Evolutionary conservation across 2,797 vertebrate species (phyloP).

Genomic region (Microctenopoma steveboyesi): DNA sequence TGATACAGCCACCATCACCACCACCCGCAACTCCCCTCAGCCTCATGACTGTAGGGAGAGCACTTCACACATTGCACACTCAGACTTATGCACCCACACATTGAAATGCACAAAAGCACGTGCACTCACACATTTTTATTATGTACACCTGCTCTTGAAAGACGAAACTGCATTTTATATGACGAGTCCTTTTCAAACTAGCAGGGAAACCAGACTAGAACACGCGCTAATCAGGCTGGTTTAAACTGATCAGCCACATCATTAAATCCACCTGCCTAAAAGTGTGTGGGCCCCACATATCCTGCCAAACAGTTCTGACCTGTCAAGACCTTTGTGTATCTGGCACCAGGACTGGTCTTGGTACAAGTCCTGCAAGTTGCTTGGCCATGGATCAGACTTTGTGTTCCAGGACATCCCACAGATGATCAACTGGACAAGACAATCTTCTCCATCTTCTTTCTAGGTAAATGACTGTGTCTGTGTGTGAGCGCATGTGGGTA

Average conservation of each 20-base stretch:
- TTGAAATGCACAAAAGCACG: slow-evolving; percentile 29
- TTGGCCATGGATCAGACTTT: too few relatives aligned
- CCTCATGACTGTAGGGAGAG: slow-evolving; percentile 72
- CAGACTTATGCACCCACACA: slow-evolving; percentile 57
- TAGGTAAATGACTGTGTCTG: too few relatives aligned
- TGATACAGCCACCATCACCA: slow-evolving; percentile 65
- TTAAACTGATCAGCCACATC: background rate
- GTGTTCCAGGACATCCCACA: too few relatives aligned
- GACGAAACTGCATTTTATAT: slow-evolving; percentile 19
- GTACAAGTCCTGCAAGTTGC: too few relatives aligned
- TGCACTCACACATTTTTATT: slow-evolving; percentile 25
- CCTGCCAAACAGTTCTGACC: background rate
- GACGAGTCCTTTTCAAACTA: slow-evolving; percentile 14
- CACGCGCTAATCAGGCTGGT: background rate
- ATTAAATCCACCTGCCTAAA: too few relatives aligned
- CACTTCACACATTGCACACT: slow-evolving; percentile 67
- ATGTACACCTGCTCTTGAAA: slow-evolving; percentile 23
- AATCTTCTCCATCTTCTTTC: too few relatives aligned
- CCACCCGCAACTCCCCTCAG: slow-evolving; percentile 32
- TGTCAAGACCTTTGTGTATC: too few relatives aligned
- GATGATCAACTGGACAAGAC: too few relatives aligned
- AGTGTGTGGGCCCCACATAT: too few relatives aligned
- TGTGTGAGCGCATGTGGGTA: too few relatives aligned
- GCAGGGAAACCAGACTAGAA: background rate
- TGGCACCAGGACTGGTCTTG: too few relatives aligned